A percentile compares a stretch with the other conserved stretches of the same genome.
Evolutionary conservation across 2,113 vertebrate species (phyloP).

Genomic region (Chaetodon auriga): DNA sequence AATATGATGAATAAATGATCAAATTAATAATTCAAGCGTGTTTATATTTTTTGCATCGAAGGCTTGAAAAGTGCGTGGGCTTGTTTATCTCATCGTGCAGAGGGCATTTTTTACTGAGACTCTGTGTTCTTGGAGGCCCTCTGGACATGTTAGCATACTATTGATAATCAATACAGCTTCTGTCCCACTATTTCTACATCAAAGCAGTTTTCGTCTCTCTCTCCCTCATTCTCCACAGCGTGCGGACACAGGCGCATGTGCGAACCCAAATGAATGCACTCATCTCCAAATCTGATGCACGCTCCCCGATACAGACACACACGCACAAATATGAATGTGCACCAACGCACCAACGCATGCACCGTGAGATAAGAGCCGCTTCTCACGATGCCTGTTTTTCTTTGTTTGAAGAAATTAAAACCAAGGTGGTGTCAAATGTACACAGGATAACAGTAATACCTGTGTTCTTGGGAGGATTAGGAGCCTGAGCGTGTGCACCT

Average conservation of each 20-base stretch:
- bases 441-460: conserved; percentile 9
- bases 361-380: neutral
- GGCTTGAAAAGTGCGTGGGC: conserved; percentile 16
- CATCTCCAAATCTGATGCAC: neutral
- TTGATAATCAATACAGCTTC: conserved; percentile 70
- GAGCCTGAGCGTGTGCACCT: conserved; percentile 21
- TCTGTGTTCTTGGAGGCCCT: conserved; percentile 52
- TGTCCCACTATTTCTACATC: conserved; percentile 53
- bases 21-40: conserved; percentile 54
- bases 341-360: neutral
- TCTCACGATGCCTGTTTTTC: neutral
- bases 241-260: conserved; percentile 2
- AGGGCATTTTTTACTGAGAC: conserved; percentile 24
- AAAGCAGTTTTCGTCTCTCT: conserved; percentile 34
- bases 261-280: conserved; percentile 8
- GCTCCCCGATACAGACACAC: neutral
- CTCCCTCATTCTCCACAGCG: neutral
- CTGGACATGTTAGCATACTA: conserved; percentile 57
- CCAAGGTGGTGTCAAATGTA: neutral
- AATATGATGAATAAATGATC: conserved; percentile 57
- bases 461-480: neutral
- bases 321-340: neutral
- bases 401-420: conserved; percentile 33
- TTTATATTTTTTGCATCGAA: conserved; percentile 28
- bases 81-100: conserved; percentile 57